These are phyloP conservation scores for Etheostoma cragini DNA, from an alignment of 2,113 vertebrate species.

Conservation along the genomic window DNA sequence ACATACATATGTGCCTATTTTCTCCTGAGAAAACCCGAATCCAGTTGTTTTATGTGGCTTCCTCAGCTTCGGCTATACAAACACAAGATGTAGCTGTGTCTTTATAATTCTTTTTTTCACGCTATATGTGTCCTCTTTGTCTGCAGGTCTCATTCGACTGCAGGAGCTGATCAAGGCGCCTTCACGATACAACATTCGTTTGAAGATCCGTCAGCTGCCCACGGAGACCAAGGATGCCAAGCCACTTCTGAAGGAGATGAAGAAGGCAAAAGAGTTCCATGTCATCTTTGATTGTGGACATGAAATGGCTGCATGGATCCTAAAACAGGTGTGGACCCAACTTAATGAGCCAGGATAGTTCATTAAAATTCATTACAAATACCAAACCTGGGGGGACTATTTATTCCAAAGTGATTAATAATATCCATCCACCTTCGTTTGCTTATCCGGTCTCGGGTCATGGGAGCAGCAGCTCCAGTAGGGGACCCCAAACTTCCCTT, in stretches of 20 bases:
- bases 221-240: constrained; percentile 98
- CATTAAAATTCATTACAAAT: neutral
- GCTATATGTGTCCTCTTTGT: constrained; percentile 69
- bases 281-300: constrained; percentile 98
- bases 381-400: neutral
- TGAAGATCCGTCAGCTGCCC: constrained; percentile 97
- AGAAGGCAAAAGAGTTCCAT: constrained; percentile 97
- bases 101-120: constrained; percentile 60
- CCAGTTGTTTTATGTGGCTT: constrained; percentile 51
- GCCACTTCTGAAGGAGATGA: constrained; percentile 98
- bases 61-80: constrained; percentile 56
- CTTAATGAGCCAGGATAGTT: constrained; percentile 30
- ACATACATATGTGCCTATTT: constrained; percentile 63
- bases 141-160: constrained; percentile 95
- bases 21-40: constrained; percentile 61
- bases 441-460: too few species aligned
- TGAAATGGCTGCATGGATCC: constrained; percentile 97
- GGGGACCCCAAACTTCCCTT: too few species aligned
- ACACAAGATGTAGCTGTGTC: constrained; percentile 41
- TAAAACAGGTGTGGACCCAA: constrained; percentile 90
- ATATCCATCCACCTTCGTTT: too few species aligned
- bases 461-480: too few species aligned
- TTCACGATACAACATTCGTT: constrained; percentile 95
- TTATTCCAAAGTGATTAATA: neutral
- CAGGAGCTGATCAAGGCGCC: constrained; percentile 99